Evolutionary conservation across 2,113 vertebrate species (phyloP), one percentile per base, ranked within the genome.

Genomic region (Thryonomys swinderianus): DNA sequence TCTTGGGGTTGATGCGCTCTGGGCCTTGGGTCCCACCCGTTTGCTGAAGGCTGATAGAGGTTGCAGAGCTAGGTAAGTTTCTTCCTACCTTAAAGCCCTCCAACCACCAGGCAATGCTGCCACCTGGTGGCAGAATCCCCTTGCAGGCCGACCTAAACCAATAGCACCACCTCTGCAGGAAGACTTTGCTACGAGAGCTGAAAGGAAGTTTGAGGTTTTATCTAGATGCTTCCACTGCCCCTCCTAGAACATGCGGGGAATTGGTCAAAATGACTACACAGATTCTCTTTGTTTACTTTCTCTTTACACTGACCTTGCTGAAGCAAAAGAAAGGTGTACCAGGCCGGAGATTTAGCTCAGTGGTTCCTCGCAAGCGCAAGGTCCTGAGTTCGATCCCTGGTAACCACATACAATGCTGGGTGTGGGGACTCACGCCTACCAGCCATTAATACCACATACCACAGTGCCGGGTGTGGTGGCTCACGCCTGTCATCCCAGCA

Each of bases 91-190:
- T 18, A 23, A 14, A 48, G 42, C 82, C 42, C 55, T 30, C 45
- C 32, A 34, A 20, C 61, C 18, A 2, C 42, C 13, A 2, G 81
- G 11, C n/a, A 21, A 37, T 40, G 48, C 89, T 62, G 86, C 82
- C 96, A 66, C 57, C 85, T 10, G 30, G 62, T 5, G 62, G 48
- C 53, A 0, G 27, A 5, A 40, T 23, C 2, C 20, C n/a, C 55
- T 61, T 0, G 1, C 32, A 2, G 0, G 9, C 2, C 2, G n/a
- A 40, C n/a, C 20, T 34, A 34, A 40, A 11, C 61, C 21, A 4
- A 34, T 6, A 20, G 25, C 25, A 3, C 12, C 32, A 42, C 16
- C 23, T 30, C 1, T 73, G 34, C 18, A 3, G 3, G n/a, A 53
- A 1, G 57, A 14, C 23, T 81, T 67, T 9, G 27, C 37, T 16